These are phyloP conservation scores for Machimus atricapillus DNA, from an alignment of 2,888 invertebrate genomes.

Conservation along the genomic window DNA sequence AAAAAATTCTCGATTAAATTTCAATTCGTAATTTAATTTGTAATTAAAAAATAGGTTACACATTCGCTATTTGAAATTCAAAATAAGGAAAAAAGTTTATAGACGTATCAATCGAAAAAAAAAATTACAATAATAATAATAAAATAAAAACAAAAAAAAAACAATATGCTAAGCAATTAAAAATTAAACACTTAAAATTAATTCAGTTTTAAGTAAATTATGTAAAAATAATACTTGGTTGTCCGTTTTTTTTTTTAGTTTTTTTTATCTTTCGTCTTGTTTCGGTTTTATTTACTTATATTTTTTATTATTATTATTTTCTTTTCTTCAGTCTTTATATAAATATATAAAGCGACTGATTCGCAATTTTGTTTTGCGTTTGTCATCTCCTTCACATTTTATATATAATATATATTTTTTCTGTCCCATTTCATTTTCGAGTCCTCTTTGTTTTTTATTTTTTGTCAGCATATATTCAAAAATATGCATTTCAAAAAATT, in stretches of 20 bases:
- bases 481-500: not conserved
- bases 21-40: not conserved
- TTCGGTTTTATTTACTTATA: not conserved
- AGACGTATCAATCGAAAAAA: not conserved
- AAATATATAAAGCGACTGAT: not conserved
- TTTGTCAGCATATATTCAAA: not conserved
- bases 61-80: not conserved
- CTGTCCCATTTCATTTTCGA: not conserved
- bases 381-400: not conserved
- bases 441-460: not conserved
- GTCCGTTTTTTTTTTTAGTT: not conserved
- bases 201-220: not conserved
- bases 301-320: not conserved
- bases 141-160: not conserved
- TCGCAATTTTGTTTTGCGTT: not conserved
- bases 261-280: not conserved
- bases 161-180: not conserved
- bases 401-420: not conserved
- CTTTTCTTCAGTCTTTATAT: not conserved
- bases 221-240: not conserved
- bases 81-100: not conserved
- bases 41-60: not conserved
- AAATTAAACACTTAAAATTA: not conserved
- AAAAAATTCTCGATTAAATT: too few species aligned
- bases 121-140: not conserved